Conservation (phyloP, 2,113 vertebrate genomes). For the Psilopogon haemacephalus region DNA sequence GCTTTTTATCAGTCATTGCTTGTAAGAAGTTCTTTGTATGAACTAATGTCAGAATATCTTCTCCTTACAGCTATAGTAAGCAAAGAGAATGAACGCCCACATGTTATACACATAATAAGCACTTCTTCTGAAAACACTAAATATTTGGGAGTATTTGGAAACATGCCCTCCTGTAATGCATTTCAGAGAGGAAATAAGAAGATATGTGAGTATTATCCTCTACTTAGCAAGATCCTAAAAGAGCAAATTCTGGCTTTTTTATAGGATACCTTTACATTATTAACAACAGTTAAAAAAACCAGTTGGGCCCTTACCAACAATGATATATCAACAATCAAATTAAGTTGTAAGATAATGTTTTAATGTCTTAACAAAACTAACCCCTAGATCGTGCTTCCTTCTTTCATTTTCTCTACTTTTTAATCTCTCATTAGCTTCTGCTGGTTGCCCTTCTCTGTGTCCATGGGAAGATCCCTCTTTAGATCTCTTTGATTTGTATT, state of each 20-base stretch:
- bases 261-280: neutral
- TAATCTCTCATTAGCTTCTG: slow-evolving; percentile 43
- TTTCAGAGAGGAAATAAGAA: neutral
- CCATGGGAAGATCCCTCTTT: slow-evolving; percentile 42
- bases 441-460: slow-evolving; percentile 27
- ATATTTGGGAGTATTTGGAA: neutral
- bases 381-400: slow-evolving; percentile 59
- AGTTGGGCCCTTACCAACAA: neutral
- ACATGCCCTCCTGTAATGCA: neutral
- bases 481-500: slow-evolving; percentile 37
- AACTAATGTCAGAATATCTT: neutral
- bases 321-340: neutral
- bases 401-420: slow-evolving; percentile 39
- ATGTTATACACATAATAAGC: neutral
- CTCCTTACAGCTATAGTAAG: neutral
- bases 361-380: slow-evolving; percentile 25
- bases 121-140: neutral
- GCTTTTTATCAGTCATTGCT: neutral
- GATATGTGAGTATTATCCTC: neutral
- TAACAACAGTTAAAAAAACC: neutral
- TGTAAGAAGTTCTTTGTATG: neutral
- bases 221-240: neutral
- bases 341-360: neutral
- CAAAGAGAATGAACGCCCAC: neutral
- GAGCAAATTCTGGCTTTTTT: neutral